Base-by-base conservation (phyloP, 2,113 vertebrate species). In the Tragelaphus strepsiceros region DNA sequence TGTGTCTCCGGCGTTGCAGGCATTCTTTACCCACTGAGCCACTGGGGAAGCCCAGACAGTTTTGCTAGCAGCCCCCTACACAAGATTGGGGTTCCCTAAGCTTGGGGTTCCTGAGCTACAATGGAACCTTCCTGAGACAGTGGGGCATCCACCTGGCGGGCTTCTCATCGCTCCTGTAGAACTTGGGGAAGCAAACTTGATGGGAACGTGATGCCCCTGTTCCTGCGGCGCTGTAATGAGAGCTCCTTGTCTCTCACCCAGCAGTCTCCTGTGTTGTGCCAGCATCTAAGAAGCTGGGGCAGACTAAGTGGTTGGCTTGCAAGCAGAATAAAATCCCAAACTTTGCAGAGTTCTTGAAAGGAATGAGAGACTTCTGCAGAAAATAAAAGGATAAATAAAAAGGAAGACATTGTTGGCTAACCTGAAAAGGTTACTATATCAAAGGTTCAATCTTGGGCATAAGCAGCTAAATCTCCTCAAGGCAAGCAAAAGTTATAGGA, bases 181-280 rank as follows among this genome's bases (percentile, higher is more conserved):
- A 19, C 6, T 0, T 24, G 7, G 5, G 22, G 9, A 5, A 39
- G 28, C 1, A 28, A 16, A 1, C 2, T 1, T 1, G 17, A 30
- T 4, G 28, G 4, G 1, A 84, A 5, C 4, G 9, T 35, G 64
- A 2, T 0, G 19, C 9, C 16, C 17, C 64, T 11, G n/a, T 4
- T 5, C 1, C 64, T 11, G n/a, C 2, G 17, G n/a, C 2, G 17
- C 64, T 35, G 9, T 6, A 5, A 71, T 35, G 64, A 5, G 11
- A 35, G 22, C 8, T 74, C 74, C 77, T 24, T 61, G 13, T 53
- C 35, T 85, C 92, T 54, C 17, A 43, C n/a, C 86, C 56, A 6
- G 12, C 17, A n/a, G 53, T 43, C 39, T 46, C 32, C 0, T 7
- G 74, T 14, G 49, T 46, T n/a, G 58, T 4, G 10, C 58, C 56